Conservation (phyloP, 2,888 invertebrate species). For the Hedychridium roseum region DNA sequence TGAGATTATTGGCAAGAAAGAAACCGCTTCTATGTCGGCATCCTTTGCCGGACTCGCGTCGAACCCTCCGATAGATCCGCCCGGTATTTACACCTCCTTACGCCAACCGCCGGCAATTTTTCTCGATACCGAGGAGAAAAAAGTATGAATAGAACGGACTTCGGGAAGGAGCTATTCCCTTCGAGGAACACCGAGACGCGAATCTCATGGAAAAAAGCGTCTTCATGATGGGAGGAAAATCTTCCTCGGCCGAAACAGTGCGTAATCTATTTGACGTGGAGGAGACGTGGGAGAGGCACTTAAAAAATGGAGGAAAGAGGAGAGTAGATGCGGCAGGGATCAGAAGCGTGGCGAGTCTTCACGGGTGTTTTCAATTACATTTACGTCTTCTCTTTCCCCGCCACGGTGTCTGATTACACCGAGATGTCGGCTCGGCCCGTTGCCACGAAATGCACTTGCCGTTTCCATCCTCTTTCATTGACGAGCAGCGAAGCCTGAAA, state of each 20-base stretch:
- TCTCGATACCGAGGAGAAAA: too few species aligned
- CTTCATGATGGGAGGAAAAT: too few species aligned
- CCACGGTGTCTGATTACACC: slow-evolving; percentile 62
- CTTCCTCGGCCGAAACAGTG: too few species aligned
- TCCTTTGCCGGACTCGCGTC: slow-evolving; percentile 33
- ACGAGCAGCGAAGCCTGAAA: slow-evolving; percentile 33
- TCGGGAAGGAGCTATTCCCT: too few species aligned
- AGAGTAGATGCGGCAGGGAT: slow-evolving; percentile 48
- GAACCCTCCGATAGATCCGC: slow-evolving; percentile 19
- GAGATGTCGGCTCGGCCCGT: slow-evolving; percentile 57
- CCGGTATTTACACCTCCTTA: slow-evolving; percentile 51
- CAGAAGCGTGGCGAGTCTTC: slow-evolving; percentile 43
- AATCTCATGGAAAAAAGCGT: too few species aligned
- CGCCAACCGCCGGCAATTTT: slow-evolving; percentile 32
- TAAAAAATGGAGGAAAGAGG: slow-evolving; percentile 8
- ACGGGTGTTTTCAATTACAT: slow-evolving; percentile 51
- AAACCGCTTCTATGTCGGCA: slow-evolving; percentile 55
- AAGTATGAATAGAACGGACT: too few species aligned
- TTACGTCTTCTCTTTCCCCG: slow-evolving; percentile 25
- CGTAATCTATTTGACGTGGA: too few species aligned
- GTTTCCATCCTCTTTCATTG: slow-evolving; percentile 28
- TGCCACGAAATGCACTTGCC: slow-evolving; percentile 53
- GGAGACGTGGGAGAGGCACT: slow-evolving; percentile 6
- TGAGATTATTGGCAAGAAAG: slow-evolving; percentile 58
- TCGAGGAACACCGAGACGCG: too few species aligned